phyloP scores from a whole-genome alignment of 2,888 invertebrate species.

The Limenitis arthemis region DNA sequence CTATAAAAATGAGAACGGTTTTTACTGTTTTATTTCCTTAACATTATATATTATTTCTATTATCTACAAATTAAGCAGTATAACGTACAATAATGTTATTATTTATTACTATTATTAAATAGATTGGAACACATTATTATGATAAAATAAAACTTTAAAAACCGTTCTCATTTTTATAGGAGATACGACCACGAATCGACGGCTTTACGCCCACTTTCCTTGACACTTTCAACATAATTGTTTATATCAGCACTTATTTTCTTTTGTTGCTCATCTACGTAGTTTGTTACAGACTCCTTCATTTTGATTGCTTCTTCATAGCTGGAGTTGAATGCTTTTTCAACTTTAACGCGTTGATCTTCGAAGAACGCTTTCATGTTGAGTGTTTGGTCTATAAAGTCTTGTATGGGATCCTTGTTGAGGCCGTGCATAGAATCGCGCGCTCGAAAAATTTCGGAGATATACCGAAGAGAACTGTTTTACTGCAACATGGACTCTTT shows the following conservation, averaged over 20 bases:
- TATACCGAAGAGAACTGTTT: constrained; percentile 53
- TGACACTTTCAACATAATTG: constrained; percentile 41
- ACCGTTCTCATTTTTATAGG: too few species aligned
- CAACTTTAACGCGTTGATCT: constrained; percentile 30
- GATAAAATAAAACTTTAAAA: too few species aligned
- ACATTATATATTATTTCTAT: too few species aligned
- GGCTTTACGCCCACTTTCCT: constrained; percentile 38
- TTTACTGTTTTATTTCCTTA: too few species aligned
- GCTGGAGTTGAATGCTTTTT: constrained; percentile 31
- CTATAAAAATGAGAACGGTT: too few species aligned
- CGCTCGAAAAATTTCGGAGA: constrained; percentile 39
- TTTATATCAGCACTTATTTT: constrained; percentile 41
- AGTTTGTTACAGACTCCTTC: constrained; percentile 40
- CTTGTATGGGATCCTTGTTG: constrained; percentile 12
- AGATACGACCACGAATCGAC: constrained; percentile 40
- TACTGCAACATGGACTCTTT: constrained; percentile 87
- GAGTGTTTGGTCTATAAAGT: constrained; percentile 27
- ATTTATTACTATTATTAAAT: too few species aligned
- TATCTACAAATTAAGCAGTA: too few species aligned
- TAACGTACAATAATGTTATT: too few species aligned
- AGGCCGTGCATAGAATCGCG: constrained; percentile 86
- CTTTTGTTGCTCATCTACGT: constrained; percentile 43
- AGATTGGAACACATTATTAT: too few species aligned
- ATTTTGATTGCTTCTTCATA: constrained; percentile 36
- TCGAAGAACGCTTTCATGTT: constrained; percentile 38